Evolutionary conservation across 2,888 invertebrate species (phyloP).

Genomic region (Orchestes rusci): DNA sequence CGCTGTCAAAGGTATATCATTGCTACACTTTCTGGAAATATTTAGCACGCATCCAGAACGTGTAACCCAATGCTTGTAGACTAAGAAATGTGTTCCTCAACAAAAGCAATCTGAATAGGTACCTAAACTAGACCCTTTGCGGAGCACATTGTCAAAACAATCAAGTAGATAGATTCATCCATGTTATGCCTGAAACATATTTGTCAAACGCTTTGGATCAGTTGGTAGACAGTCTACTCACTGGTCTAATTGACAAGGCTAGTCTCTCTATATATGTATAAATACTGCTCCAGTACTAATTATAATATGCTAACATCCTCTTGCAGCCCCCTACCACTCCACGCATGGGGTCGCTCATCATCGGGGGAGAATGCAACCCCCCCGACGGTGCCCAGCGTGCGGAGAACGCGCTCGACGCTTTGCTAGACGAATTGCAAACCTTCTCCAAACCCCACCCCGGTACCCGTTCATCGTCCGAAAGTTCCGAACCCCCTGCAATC

Average conservation of each 20-base stretch:
- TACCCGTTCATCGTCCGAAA: constrained; percentile 34
- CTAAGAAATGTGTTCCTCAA: constrained; percentile 23
- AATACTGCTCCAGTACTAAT: no score
- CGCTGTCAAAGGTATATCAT: neutral
- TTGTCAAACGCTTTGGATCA: no score
- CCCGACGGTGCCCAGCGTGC: constrained; percentile 57
- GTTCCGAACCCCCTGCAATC: constrained; percentile 38
- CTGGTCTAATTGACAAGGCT: no score
- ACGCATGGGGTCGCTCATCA: constrained; percentile 54
- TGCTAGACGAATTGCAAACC: constrained; percentile 89
- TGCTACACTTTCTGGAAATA: neutral
- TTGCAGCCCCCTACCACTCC: constrained; percentile 53
- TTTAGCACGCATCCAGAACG: neutral
- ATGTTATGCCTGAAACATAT: no score
- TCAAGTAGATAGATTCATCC: no score
- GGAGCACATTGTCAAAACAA: constrained; percentile 24
- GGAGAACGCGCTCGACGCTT: constrained; percentile 96
- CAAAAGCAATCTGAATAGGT: constrained; percentile 20
- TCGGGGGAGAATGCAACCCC: constrained; percentile 46
- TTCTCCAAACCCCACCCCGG: constrained; percentile 63
- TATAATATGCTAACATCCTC: no score
- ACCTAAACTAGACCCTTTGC: constrained; percentile 15
- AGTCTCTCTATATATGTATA: no score
- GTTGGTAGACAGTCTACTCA: no score
- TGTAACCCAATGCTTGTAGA: no score